Evolutionary conservation across 2,113 vertebrate genomes (phyloP), one percentile per base, ranked within the genome.

Genomic region (Gnathonemus longibarbis): DNA sequence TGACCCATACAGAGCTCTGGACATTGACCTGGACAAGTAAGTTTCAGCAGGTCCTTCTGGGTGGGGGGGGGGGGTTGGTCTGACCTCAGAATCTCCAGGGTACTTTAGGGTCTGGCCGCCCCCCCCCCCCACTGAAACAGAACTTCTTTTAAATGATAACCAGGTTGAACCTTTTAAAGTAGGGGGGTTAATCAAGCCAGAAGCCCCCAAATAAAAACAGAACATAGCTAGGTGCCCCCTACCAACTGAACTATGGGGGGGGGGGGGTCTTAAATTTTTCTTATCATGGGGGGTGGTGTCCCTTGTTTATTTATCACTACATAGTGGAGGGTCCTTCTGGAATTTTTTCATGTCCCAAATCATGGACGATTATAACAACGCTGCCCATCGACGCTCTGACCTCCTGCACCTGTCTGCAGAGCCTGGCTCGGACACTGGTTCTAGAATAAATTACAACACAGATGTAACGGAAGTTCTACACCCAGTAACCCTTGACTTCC

Each of bases 21-120:
- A 99, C 91, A 98, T 99, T 0, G 98, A 99, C 93, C 91, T 99
- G 91, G 98, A 99, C 93, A 99, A 96, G 98, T 99, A 95, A 96
- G 98, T 96, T 50, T 27, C 87, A 84, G 91, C 92, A 56, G n/a
- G 50, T 86, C 74, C 90, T 62, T 90, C 84, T 90, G 83, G 77
- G n/a, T 19, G 3, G 0, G 4, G 53, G 21, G 53, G 24, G 56
- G 8, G 24, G 2, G 11, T 0, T 31, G n/a, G 24, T 17, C n/a
- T 52, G n/a, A 52, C 24, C 6, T 8, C 46, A 49, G 21, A 45
- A 24, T 42, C 7, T 48, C 19, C 3, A 21, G 11, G 80, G 6
- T 10, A 46, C 17, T 17, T 21, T 42, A 48, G 11, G 31, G 70
- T 74, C 13, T 74, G 58, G 9, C 56, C 24, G 21, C 5, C 5